These are phyloP conservation scores for Lepus americanus DNA, from an alignment of 2,113 vertebrate species.

Conservation along the genomic window DNA sequence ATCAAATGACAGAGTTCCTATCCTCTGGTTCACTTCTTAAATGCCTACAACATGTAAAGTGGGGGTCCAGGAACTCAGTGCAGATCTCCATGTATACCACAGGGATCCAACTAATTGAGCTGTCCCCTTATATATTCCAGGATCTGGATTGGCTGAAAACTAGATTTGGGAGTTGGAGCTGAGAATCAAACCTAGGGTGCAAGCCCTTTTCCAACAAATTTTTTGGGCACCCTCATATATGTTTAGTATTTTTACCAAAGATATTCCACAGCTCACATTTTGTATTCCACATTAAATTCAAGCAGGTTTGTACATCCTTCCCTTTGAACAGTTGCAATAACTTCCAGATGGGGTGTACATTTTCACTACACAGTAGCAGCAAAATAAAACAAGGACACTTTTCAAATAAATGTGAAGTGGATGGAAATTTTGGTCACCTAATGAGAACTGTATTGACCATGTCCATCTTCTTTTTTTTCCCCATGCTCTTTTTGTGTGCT, in stretches of 20 bases:
- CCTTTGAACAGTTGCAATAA: conserved; percentile 1
- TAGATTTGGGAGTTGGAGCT: no score
- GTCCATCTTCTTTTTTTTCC: conserved; percentile 44
- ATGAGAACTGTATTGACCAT: neutral
- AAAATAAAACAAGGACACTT: conserved; percentile 51
- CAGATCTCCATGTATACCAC: no score
- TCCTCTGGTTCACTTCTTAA: no score
- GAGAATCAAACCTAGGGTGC: no score
- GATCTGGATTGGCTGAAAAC: no score
- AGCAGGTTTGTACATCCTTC: neutral
- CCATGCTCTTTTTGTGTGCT: conserved; percentile 39
- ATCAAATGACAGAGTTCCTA: no score
- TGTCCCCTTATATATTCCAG: no score
- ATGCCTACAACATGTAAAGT: no score
- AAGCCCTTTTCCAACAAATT: no score
- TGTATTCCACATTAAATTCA: conserved; percentile 42
- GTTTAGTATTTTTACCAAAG: conserved; percentile 46
- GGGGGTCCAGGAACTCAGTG: no score
- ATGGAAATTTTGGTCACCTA: conserved; percentile 40
- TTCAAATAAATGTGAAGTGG: conserved; percentile 14
- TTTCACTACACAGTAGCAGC: neutral
- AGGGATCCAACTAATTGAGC: no score
- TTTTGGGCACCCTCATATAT: neutral
- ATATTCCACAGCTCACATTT: conserved; percentile 21
- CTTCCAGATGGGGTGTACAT: neutral